These are phyloP conservation scores for Stichodactyla mertensii DNA, from an alignment of 64 coral and sea anemone genomes.

Conservation along the genomic window DNA sequence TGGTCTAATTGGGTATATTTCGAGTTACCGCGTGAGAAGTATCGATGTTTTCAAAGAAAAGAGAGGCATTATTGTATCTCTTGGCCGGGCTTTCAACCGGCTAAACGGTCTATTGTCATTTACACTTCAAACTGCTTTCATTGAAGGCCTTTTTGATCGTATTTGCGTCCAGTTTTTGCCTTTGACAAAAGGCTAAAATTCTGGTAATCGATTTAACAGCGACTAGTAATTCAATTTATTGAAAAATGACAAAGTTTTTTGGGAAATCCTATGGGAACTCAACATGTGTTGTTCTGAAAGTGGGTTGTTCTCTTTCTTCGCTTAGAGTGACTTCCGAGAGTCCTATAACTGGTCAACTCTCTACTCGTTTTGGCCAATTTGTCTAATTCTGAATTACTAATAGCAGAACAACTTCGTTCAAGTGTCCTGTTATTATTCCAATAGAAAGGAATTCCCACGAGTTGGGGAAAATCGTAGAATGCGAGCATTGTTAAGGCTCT, in stretches of 20 bases:
- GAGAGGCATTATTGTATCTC: neutral
- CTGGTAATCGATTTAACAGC: conserved; percentile 15
- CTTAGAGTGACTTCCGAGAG: conserved; percentile 16
- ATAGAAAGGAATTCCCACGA: neutral
- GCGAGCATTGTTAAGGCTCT: neutral
- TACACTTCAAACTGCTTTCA: conserved; percentile 2
- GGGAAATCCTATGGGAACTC: conserved; percentile 10
- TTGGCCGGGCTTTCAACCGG: neutral
- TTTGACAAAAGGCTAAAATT: neutral
- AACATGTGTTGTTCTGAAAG: neutral
- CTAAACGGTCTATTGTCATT: neutral
- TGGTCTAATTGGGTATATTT: neutral
- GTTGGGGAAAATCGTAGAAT: neutral
- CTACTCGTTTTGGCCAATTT: neutral
- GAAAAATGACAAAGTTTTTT: conserved; percentile 10
- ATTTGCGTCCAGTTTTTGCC: neutral
- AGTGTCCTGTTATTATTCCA: neutral
- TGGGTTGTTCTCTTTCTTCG: neutral
- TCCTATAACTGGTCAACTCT: neutral
- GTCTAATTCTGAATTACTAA: neutral
- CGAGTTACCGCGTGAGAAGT: neutral
- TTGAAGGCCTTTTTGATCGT: neutral
- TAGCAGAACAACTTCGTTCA: neutral
- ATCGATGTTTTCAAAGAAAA: neutral
- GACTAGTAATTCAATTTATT: conserved; percentile 21